A percentile compares a stretch with the other conserved stretches of the same genome.
These are phyloP conservation scores for Gryllus bimaculatus DNA, from an alignment of 1,140 invertebrate genomes.

Conservation along the genomic window DNA sequence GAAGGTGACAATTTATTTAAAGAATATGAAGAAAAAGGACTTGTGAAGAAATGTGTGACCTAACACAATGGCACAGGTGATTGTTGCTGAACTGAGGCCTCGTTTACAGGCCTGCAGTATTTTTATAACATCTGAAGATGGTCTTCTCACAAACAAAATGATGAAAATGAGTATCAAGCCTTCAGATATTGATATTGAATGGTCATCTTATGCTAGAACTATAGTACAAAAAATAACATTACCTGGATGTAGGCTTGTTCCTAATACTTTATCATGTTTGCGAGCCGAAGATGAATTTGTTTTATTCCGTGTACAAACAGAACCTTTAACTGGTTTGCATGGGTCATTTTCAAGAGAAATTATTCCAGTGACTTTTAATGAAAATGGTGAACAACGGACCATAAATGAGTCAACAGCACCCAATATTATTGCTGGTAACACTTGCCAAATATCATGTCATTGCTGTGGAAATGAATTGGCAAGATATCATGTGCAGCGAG, in stretches of 20 bases:
- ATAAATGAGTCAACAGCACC: background rate
- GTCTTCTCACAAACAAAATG: background rate
- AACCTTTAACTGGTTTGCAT: background rate
- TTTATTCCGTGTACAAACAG: constrained; percentile 17
- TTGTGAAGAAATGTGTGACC: constrained; percentile 21
- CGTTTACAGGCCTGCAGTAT: constrained; percentile 19
- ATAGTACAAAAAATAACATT: constrained; percentile 13
- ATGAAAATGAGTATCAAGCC: constrained; percentile 13
- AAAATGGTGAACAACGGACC: background rate
- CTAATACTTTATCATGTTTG: constrained; percentile 13
- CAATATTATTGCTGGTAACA: background rate
- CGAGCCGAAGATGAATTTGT: constrained; percentile 13
- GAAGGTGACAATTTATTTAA: constrained; percentile 50
- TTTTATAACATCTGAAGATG: constrained; percentile 11
- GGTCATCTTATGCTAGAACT: background rate
- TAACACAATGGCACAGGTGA: constrained; percentile 10
- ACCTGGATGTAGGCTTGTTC: constrained; percentile 7
- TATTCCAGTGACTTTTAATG: constrained; percentile 8
- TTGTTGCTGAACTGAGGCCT: constrained; percentile 19
- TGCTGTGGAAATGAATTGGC: constrained; percentile 18
- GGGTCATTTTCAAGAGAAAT: constrained; percentile 20
- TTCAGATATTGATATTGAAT: constrained; percentile 3
- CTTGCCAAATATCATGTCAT: constrained; percentile 11
- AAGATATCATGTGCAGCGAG: constrained; percentile 1
- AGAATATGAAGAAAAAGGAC: constrained; percentile 28